phyloP scores from a whole-genome alignment of 2,888 invertebrate genomes.

The Nymphalis polychloros region DNA sequence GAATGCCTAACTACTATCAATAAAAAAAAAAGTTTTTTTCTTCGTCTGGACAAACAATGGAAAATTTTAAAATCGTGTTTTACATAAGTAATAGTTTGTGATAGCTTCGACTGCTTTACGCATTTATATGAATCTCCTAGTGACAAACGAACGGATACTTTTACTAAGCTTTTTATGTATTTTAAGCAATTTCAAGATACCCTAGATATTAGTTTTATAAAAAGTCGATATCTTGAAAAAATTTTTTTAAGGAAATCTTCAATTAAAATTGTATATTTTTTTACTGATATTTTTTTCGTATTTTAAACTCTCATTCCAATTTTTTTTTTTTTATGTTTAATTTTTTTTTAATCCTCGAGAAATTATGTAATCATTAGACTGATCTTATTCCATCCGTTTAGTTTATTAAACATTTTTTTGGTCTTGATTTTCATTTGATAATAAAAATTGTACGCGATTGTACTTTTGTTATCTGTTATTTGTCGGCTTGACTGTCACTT shows the following conservation, averaged over 20 bases:
- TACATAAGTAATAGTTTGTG: neutral
- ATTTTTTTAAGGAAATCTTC: too few relatives aligned
- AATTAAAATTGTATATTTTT: too few relatives aligned
- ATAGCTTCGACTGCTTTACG: constrained; percentile 8
- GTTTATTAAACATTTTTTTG: neutral
- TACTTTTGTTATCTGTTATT: too few relatives aligned
- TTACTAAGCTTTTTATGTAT: constrained; percentile 9
- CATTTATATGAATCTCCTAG: constrained; percentile 5
- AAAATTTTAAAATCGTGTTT: neutral
- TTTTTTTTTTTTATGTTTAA: neutral
- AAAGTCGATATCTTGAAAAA: too few relatives aligned
- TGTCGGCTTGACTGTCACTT: too few relatives aligned
- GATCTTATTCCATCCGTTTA: constrained; percentile 1
- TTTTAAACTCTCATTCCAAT: too few relatives aligned
- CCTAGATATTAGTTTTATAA: too few relatives aligned
- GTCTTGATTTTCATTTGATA: neutral
- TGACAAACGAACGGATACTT: neutral
- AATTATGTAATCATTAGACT: neutral
- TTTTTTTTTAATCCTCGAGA: neutral
- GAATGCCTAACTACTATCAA: too few relatives aligned
- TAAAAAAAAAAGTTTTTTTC: too few relatives aligned
- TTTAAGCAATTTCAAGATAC: constrained; percentile 12
- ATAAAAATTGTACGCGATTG: too few relatives aligned
- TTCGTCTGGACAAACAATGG: neutral
- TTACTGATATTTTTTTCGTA: too few relatives aligned